Percentiles rank a stretch among this genome's conserved stretches.
Conservation (phyloP, 2,888 invertebrate species). For the Nymphalis polychloros region DNA sequence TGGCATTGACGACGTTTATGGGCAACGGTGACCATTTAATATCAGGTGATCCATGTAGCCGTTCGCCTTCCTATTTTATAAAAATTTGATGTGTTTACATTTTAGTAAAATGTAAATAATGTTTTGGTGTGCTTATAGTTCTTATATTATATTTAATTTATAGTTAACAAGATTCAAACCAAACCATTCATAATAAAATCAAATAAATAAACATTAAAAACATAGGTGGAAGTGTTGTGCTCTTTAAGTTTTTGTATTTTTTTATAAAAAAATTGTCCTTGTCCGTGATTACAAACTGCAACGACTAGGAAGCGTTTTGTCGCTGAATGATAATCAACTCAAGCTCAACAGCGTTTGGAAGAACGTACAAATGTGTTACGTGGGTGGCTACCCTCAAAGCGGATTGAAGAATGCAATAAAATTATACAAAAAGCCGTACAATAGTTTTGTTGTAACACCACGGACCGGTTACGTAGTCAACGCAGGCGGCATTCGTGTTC, state of each 20-base stretch:
- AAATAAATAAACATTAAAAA: neutral
- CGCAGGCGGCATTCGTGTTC: conserved; percentile 42
- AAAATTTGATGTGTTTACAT: too few species aligned
- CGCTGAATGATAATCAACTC: too few species aligned
- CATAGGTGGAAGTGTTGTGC: neutral
- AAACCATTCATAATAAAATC: too few species aligned
- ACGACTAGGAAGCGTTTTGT: conserved; percentile 4
- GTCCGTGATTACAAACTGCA: conserved; percentile 12
- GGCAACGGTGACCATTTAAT: too few species aligned
- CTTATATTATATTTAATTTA: too few species aligned
- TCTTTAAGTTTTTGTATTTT: neutral
- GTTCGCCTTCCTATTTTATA: too few species aligned
- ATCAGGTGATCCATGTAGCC: too few species aligned
- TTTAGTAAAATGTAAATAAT: too few species aligned
- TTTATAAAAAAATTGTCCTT: conserved; percentile 1
- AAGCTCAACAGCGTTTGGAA: neutral
- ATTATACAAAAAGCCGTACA: conserved; percentile 8
- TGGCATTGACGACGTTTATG: too few species aligned
- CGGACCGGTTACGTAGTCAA: conserved; percentile 51
- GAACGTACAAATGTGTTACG: neutral
- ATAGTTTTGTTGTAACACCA: conserved; percentile 37
- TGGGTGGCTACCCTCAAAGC: neutral
- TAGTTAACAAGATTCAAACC: too few species aligned
- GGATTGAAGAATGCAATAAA: conserved; percentile 5
- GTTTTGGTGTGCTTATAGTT: too few species aligned